Percentiles rank a stretch among this genome's conserved stretches.
Conservation (phyloP, 30 jellyfish, hydroid and myxozoan genomes). For the Aurelia coerulea region DNA sequence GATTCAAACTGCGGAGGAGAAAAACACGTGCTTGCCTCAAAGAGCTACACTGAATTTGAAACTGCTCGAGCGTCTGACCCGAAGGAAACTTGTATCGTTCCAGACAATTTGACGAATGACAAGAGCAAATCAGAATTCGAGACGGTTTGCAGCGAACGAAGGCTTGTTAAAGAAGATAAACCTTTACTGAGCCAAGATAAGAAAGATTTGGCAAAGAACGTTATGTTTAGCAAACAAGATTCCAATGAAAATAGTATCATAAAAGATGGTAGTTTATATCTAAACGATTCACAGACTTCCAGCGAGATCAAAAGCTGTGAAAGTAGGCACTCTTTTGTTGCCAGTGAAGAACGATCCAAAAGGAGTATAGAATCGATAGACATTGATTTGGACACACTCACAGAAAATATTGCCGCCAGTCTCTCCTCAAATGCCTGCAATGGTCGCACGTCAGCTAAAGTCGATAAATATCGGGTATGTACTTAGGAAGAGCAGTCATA, state of each 20-base stretch:
- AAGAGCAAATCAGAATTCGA: not conserved
- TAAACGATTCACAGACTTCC: too few species aligned
- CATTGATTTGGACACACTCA: not conserved
- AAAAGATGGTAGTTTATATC: too few species aligned
- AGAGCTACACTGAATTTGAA: not conserved
- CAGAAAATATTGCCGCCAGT: slow-evolving; percentile 30
- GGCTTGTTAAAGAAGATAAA: too few species aligned
- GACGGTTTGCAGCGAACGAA: too few species aligned
- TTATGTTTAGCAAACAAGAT: too few species aligned
- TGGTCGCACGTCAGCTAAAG: slow-evolving; percentile 17
- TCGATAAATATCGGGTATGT: slow-evolving; percentile 83
- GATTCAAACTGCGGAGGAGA: too few species aligned
- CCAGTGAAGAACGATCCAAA: not conserved
- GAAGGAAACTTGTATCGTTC: not conserved
- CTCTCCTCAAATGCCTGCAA: slow-evolving; percentile 18
- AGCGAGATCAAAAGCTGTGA: too few species aligned
- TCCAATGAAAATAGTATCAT: too few species aligned
- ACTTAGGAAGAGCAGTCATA: not conserved
- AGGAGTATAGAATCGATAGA: not conserved
- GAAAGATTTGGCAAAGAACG: too few species aligned
- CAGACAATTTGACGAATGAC: not conserved
- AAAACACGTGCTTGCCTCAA: not conserved
- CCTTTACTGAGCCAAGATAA: too few species aligned
- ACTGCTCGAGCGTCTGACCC: not conserved
- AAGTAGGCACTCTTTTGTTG: not conserved